Evolutionary conservation across 2,113 vertebrate species (phyloP).

Genomic region (Mesitornis unicolor): DNA sequence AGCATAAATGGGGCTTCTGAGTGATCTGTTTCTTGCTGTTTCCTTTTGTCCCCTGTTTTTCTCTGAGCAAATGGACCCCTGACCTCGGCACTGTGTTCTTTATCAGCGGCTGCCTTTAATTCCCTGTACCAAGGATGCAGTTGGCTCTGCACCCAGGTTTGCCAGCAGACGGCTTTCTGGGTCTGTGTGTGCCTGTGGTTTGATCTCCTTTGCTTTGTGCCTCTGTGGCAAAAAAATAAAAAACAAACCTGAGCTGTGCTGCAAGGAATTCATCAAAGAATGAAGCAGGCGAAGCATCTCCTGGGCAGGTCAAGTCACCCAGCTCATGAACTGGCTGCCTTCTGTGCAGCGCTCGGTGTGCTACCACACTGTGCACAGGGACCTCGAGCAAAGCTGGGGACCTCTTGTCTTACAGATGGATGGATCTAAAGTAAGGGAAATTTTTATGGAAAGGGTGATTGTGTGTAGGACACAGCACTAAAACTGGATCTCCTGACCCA

Average conservation of each 20-base stretch:
- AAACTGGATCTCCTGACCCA: neutral
- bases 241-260: neutral
- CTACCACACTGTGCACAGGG: fast-evolving
- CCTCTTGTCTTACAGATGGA: neutral
- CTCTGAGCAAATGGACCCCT: neutral
- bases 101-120: neutral
- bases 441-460: neutral
- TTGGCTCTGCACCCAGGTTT: neutral
- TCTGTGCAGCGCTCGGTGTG: neutral
- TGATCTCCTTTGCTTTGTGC: constrained; percentile 12
- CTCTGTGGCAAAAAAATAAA: neutral
- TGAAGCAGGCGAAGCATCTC: neutral
- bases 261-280: neutral
- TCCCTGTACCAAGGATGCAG: neutral
- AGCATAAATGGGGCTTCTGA: fast-evolving
- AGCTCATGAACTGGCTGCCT: neutral
- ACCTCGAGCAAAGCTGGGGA: fast-evolving
- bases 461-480: neutral
- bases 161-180: neutral
- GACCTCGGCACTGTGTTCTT: neutral
- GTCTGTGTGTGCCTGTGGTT: fast-evolving
- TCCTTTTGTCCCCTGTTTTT: neutral
- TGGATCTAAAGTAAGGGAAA: neutral
- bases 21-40: neutral
- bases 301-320: neutral